Percentiles rank a stretch among this genome's conserved stretches.
phyloP scores from a whole-genome alignment of 1,140 invertebrate species.

The Bombus waltoni region DNA sequence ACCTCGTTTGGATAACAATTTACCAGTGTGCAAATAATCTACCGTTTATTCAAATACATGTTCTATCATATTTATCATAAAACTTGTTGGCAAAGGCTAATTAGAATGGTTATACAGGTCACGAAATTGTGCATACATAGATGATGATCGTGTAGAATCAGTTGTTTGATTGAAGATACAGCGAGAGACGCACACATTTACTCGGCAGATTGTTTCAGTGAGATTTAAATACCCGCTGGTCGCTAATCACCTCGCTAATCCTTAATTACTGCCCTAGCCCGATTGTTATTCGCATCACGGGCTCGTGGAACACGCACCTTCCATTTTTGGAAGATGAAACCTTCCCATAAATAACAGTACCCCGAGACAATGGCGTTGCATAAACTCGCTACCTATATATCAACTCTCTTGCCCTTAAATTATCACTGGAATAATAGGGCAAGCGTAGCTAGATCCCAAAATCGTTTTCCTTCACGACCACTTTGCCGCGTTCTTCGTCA shows the following conservation, averaged over 20 bases:
- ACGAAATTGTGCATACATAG: background rate
- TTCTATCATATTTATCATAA: background rate
- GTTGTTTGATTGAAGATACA: conserved; percentile 29
- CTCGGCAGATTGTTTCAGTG: conserved; percentile 43
- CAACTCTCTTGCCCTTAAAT: conserved; percentile 60
- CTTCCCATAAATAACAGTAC: conserved; percentile 63
- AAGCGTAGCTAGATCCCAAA: conserved; percentile 42
- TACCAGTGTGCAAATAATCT: too few relatives aligned
- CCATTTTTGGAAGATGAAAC: conserved; percentile 64
- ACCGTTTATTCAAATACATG: too few relatives aligned
- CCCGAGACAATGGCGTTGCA: conserved; percentile 55
- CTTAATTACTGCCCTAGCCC: conserved; percentile 62
- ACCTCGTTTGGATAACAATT: too few relatives aligned
- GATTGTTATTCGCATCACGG: conserved; percentile 64
- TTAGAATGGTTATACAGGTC: background rate
- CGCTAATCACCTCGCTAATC: conserved; percentile 70
- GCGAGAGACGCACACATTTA: background rate
- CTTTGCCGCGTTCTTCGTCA: conserved; percentile 7
- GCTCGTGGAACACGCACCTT: conserved; percentile 42
- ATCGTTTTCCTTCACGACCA: conserved; percentile 44
- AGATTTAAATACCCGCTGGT: conserved; percentile 65
- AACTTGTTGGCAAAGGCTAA: background rate
- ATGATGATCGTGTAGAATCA: conserved; percentile 32
- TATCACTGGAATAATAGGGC: conserved; percentile 63
- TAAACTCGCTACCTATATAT: conserved; percentile 59